phyloP scores from a whole-genome alignment of 2,888 invertebrate genomes.

The Branchipolynoe longqiensis region DNA sequence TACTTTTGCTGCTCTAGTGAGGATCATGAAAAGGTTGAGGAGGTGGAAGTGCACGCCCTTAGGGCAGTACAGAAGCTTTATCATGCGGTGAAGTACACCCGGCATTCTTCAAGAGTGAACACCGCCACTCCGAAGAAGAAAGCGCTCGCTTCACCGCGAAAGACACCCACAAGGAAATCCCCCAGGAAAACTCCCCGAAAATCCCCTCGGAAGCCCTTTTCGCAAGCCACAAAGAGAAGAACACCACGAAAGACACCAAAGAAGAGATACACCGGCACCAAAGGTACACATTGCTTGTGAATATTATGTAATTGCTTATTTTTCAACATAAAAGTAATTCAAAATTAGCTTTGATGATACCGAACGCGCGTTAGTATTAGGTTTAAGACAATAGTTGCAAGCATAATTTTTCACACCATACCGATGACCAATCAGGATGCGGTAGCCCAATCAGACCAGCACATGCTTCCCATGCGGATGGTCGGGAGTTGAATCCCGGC shows the following conservation, averaged over 20 bases:
- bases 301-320: not conserved
- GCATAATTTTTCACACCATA: too few species aligned
- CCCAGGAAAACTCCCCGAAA: constrained; percentile 15
- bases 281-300: not conserved
- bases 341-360: too few species aligned
- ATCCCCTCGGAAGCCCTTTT: not conserved
- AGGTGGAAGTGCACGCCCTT: constrained; percentile 11
- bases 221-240: not conserved
- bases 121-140: constrained; percentile 29
- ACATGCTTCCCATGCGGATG: too few species aligned
- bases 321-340: too few species aligned
- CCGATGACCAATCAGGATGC: too few species aligned
- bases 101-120: not conserved
- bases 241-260: constrained; percentile 42
- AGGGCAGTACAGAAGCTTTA: constrained; percentile 30
- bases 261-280: constrained; percentile 5
- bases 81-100: not conserved
- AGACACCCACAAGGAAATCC: constrained; percentile 15
- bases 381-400: too few species aligned
- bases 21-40: constrained; percentile 16
- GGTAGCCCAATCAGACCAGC: too few species aligned
- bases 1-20: constrained; percentile 5
- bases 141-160: not conserved
- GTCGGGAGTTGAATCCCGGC: too few species aligned
- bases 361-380: too few species aligned